These are phyloP conservation scores for Microctonus brassicae DNA, from an alignment of 2,888 invertebrate genomes.

Conservation along the genomic window DNA sequence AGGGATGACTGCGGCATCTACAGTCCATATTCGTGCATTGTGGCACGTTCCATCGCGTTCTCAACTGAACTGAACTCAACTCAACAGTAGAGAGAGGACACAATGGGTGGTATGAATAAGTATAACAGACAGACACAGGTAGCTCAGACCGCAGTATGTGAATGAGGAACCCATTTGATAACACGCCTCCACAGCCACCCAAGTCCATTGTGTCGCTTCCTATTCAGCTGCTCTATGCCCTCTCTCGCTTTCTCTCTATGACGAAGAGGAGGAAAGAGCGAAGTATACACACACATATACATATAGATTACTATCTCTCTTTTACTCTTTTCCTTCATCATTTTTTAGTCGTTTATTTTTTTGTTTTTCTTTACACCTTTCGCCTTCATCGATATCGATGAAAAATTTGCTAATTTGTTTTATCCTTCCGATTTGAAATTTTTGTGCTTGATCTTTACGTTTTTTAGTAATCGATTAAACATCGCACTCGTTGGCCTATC, in stretches of 20 bases:
- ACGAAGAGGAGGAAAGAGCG: no score
- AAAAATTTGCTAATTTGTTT: constrained; percentile 52
- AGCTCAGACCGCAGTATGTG: constrained; percentile 68
- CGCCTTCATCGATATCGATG: constrained; percentile 54
- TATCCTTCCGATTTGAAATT: neutral
- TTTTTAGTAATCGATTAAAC: no score
- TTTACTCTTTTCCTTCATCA: neutral
- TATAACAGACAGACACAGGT: constrained; percentile 70
- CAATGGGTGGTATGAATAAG: constrained; percentile 69
- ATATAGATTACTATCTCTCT: no score
- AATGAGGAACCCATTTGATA: constrained; percentile 71
- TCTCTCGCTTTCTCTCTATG: constrained; percentile 47
- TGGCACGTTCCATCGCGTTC: constrained; percentile 70
- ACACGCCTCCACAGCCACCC: constrained; percentile 69
- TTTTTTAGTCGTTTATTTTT: constrained; percentile 14
- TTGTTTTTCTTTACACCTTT: constrained; percentile 29
- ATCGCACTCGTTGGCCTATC: no score
- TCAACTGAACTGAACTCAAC: constrained; percentile 66
- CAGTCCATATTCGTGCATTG: constrained; percentile 68
- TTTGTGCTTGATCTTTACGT: neutral
- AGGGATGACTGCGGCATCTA: constrained; percentile 42
- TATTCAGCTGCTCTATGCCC: constrained; percentile 68
- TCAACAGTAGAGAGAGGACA: constrained; percentile 62
- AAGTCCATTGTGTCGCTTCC: constrained; percentile 69
- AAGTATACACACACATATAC: no score